Percentiles rank a stretch among this genome's conserved stretches.
These are phyloP conservation scores for Magallana angulata DNA, from an alignment of 1,140 invertebrate genomes.

Conservation along the genomic window DNA sequence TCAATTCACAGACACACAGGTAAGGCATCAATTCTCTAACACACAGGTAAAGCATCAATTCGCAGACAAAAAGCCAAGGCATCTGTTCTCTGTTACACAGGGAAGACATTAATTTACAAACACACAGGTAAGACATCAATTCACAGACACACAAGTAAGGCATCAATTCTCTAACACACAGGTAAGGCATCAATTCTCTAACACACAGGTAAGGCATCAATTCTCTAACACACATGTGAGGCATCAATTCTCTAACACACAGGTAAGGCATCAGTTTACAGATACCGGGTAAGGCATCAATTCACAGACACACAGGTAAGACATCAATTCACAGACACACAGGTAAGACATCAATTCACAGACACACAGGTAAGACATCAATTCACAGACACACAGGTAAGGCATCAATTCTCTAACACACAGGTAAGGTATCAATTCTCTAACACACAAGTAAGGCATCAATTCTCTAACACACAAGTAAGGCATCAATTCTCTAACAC, in stretches of 20 bases:
- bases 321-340: neutral
- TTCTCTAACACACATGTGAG: too few species aligned
- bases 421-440: neutral
- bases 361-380: too few species aligned
- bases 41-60: neutral
- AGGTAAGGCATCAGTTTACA: too few species aligned
- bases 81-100: neutral
- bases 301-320: conserved; percentile 12
- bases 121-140: neutral
- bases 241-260: too few species aligned
- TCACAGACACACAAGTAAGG: neutral
- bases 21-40: conserved; percentile 79
- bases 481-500: too few species aligned
- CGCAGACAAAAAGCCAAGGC: neutral
- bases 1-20: conserved; percentile 78
- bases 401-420: neutral
- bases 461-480: neutral
- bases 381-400: too few species aligned
- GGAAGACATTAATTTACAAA: neutral
- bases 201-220: too few species aligned
- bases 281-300: neutral
- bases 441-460: neutral
- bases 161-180: neutral
- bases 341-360: conserved; percentile 40
- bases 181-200: conserved; percentile 39